A percentile compares a stretch with the other conserved stretches of the same genome.
Conservation (phyloP, 2,888 invertebrate species). For the Latrodectus elegans region DNA sequence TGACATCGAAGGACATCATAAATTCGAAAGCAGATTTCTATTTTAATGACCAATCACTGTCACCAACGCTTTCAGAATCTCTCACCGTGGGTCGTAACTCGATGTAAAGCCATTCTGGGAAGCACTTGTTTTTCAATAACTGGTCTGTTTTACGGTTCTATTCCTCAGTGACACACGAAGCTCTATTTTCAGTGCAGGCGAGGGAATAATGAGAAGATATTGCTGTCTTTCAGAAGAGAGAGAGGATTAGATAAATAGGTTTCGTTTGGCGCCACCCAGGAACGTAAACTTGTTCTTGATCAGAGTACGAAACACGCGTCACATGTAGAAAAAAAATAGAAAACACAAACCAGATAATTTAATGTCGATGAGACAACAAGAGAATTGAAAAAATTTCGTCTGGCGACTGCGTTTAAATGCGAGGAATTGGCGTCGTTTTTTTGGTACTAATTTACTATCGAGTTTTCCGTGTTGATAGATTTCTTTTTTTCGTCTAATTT, state of each 20-base stretch:
- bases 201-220: slow-evolving; percentile 6
- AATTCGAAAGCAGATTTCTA: neutral
- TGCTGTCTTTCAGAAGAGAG: neutral
- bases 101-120: neutral
- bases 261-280: slow-evolving; percentile 46
- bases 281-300: slow-evolving; percentile 42
- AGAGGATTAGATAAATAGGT: slow-evolving; percentile 36
- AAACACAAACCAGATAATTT: slow-evolving; percentile 11
- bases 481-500: too few species aligned
- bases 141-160: slow-evolving; percentile 3
- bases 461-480: too few species aligned
- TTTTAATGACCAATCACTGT: neutral
- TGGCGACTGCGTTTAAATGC: slow-evolving; percentile 13
- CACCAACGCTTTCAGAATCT: neutral
- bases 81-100: neutral
- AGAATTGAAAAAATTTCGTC: slow-evolving; percentile 1
- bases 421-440: too few species aligned
- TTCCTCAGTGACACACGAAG: neutral
- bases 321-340: slow-evolving; percentile 9
- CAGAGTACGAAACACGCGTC: slow-evolving; percentile 18
- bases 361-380: slow-evolving; percentile 11
- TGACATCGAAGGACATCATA: neutral
- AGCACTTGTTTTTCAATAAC: slow-evolving; percentile 12
- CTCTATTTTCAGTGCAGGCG: slow-evolving; percentile 20
- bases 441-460: too few species aligned